Evolutionary conservation across 2,888 invertebrate species (phyloP), one percentile per base, ranked within the genome.

Genomic region (Lasioglossum pauxillum): DNA sequence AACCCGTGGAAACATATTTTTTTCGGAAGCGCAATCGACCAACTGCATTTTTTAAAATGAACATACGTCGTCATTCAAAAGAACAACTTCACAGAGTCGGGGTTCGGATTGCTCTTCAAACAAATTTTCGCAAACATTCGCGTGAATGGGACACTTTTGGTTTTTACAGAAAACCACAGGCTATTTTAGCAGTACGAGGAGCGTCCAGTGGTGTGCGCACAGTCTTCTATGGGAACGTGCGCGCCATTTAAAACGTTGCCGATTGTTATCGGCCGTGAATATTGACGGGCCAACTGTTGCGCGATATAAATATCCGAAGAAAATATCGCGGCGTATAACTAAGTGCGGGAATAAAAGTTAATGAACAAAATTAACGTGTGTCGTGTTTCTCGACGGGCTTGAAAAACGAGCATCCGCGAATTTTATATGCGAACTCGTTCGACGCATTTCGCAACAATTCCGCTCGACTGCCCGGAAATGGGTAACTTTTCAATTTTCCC

Each of bases 401-500:
- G 67, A 35, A 35, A 67, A 35, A 19, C 69, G 69, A 12, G n/a
- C 49, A n/a, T 4, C 31, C 10, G 10, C 1, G 14, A 35, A 31
- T 16, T 35, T 8, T 14, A 14, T 5, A 7, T 3, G 23, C 75
- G 53, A n/a, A 57, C 74, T 57, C 31, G 49, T 53, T 53, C 35
- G 8, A 23, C 19, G 53, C 19, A 46, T 75, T 82, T 82, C 35
- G 31, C 23, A 82, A 69, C 69, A 53, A 57, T 80, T 31, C n/a
- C 75, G 57, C 75, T 46, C 57, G 57, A 46, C 80, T 44, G 23
- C 46, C 35, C 35, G 57, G 46, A 67, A 80, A 75, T 46, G 74
- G 41, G 35, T 75, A 82, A 75, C 82, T 80, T 80, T 57, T 74
- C 53, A 53, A 74, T 79, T 82, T 69, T 75, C 74, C 74, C 19